Conservation (phyloP, 2,888 invertebrate species). For the Unio pictorum region DNA sequence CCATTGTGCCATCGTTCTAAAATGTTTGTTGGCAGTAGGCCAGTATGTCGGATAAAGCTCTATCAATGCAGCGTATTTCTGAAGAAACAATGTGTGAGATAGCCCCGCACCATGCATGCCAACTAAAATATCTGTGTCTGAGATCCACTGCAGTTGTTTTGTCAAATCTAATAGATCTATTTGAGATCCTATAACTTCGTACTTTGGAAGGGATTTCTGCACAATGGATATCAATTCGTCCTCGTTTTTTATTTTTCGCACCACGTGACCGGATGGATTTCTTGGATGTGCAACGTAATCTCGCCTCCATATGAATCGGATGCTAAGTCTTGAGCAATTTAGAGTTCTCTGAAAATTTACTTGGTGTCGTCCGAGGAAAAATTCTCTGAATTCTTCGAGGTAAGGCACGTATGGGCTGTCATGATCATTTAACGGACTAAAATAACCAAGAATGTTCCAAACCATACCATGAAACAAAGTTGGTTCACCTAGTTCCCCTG, state of each 20-base stretch:
- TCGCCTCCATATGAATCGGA: slow-evolving; percentile 67
- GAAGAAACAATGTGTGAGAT: slow-evolving; percentile 66
- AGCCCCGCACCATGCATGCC: slow-evolving; percentile 71
- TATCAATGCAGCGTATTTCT: slow-evolving; percentile 59
- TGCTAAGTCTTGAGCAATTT: slow-evolving; percentile 53
- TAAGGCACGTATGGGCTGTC: slow-evolving; percentile 47
- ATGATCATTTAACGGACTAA: slow-evolving; percentile 60
- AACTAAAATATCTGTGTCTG: slow-evolving; percentile 61
- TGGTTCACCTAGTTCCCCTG: slow-evolving; percentile 42
- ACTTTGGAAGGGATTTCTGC: slow-evolving; percentile 33
- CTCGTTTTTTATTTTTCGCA: slow-evolving; percentile 68
- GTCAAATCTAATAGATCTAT: slow-evolving; percentile 60
- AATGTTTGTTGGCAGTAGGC: slow-evolving; percentile 54
- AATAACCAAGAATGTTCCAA: slow-evolving; percentile 65
- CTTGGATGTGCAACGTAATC: slow-evolving; percentile 70
- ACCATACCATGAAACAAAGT: slow-evolving; percentile 46
- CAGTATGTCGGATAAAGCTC: slow-evolving; percentile 64
- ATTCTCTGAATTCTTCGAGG: slow-evolving; percentile 61
- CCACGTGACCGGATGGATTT: slow-evolving; percentile 63
- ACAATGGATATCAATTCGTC: slow-evolving; percentile 53
- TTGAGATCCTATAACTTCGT: slow-evolving; percentile 53
- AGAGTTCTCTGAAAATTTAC: slow-evolving; percentile 25
- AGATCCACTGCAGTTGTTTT: slow-evolving; percentile 57
- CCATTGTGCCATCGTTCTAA: slow-evolving; percentile 45
- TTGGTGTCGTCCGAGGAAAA: slow-evolving; percentile 54